Percentiles rank a stretch among this genome's conserved stretches.
These are phyloP conservation scores for Griposia aprilina DNA, from an alignment of 2,888 invertebrate species.

Conservation along the genomic window DNA sequence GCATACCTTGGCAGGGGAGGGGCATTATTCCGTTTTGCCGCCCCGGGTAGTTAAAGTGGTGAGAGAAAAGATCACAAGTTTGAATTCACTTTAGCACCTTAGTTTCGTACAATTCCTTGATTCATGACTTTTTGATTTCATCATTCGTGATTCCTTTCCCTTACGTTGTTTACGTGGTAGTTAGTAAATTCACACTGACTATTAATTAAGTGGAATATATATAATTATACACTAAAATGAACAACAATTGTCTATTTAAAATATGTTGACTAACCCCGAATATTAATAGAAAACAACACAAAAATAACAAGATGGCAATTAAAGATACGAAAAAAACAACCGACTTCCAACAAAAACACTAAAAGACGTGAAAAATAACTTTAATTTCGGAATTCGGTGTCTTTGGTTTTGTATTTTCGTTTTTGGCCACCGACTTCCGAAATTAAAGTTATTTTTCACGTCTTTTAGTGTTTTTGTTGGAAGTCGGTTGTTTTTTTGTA, in stretches of 20 bases:
- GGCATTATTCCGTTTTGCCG: too few species aligned
- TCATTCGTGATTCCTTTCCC: background rate
- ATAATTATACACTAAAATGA: background rate
- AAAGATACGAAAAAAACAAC: too few species aligned
- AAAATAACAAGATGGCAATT: conserved; percentile 10
- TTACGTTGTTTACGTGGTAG: background rate
- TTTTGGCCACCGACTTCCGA: too few species aligned
- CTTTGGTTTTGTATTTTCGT: too few species aligned
- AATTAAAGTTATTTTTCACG: too few species aligned
- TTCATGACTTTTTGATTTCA: too few species aligned
- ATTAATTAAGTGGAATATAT: background rate
- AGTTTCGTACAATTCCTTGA: background rate
- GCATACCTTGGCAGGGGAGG: background rate
- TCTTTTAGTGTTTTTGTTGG: too few species aligned
- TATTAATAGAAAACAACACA: conserved; percentile 1
- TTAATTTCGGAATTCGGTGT: too few species aligned
- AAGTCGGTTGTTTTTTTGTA: too few species aligned
- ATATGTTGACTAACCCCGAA: background rate
- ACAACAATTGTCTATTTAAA: background rate
- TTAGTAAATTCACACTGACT: background rate
- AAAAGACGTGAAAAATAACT: too few species aligned
- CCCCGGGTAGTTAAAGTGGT: background rate
- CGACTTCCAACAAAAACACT: too few species aligned
- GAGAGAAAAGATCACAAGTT: background rate
- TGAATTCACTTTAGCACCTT: background rate